A percentile compares a stretch with the other conserved stretches of the same genome.
Conservation (phyloP, 1,140 invertebrate species). For the Elysia chlorotica region DNA sequence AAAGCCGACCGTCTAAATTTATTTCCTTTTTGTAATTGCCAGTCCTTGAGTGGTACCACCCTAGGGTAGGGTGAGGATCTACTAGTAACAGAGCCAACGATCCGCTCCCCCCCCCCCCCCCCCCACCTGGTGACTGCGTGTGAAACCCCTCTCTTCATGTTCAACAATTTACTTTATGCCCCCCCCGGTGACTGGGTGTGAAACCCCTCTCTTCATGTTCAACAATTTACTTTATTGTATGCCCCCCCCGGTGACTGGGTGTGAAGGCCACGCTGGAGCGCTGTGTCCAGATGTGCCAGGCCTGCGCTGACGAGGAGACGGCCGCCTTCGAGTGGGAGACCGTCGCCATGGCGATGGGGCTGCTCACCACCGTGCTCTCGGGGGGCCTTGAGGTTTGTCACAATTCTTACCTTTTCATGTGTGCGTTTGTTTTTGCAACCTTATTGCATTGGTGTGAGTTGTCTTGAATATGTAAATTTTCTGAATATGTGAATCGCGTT, state of each 20-base stretch:
- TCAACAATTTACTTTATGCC: not conserved
- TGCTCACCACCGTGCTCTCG: conserved; percentile 48
- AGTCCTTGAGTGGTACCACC: not conserved
- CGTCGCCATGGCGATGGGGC: conserved; percentile 56
- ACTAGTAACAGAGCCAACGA: no score
- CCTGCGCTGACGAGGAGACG: conserved; percentile 36
- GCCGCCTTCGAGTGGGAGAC: conserved; percentile 55
- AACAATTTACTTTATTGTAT: not conserved
- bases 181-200: not conserved
- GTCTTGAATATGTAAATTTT: not conserved
- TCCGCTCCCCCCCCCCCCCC: not conserved
- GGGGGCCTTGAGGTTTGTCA: conserved; percentile 6
- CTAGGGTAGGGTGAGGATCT: not conserved
- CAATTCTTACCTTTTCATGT: not conserved
- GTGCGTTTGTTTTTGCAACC: no score
- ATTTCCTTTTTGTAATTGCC: no score
- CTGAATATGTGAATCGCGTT: not conserved
- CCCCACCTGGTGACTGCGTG: conserved; percentile 22
- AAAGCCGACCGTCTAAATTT: no score
- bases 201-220: not conserved
- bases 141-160: not conserved
- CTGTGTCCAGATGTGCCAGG: conserved; percentile 41
- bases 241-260: not conserved
- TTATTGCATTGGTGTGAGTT: no score
- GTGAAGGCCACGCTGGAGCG: conserved; percentile 46